These are phyloP conservation scores for Ceratosolen fusciceps DNA, from an alignment of 1,140 invertebrate species.

Conservation along the genomic window DNA sequence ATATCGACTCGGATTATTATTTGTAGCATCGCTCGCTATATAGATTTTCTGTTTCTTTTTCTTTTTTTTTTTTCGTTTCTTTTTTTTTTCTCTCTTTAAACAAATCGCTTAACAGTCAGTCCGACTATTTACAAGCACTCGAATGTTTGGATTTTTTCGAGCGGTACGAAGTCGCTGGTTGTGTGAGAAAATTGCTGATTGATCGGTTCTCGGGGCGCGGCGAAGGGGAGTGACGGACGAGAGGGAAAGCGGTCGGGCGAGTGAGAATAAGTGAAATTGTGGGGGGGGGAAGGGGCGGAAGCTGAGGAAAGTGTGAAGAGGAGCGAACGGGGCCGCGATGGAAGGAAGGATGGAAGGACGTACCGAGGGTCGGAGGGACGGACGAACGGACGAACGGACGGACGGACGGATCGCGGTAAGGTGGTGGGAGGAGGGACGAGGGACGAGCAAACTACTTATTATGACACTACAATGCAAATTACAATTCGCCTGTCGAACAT, in stretches of 20 bases:
- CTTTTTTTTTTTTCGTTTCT: background rate
- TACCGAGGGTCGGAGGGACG: too few species aligned
- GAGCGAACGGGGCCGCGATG: too few species aligned
- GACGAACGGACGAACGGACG: too few species aligned
- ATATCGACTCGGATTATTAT: slow-evolving; percentile 38
- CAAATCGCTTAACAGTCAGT: slow-evolving; percentile 32
- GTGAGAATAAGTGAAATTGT: background rate
- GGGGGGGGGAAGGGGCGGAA: too few species aligned
- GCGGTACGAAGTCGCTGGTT: slow-evolving; percentile 2
- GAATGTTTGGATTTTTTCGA: slow-evolving; percentile 45
- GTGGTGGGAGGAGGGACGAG: background rate
- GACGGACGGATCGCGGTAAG: too few species aligned
- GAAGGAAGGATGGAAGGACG: too few species aligned
- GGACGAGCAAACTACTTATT: slow-evolving; percentile 28
- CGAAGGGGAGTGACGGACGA: background rate
- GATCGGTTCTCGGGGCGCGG: background rate
- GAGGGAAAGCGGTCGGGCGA: background rate
- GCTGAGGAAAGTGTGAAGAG: slow-evolving; percentile 10
- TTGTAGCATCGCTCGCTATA: slow-evolving; percentile 21
- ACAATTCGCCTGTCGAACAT: slow-evolving; percentile 27
- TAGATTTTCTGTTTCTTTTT: background rate
- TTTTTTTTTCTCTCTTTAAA: slow-evolving; percentile 40
- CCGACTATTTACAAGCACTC: slow-evolving; percentile 37
- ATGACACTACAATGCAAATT: slow-evolving; percentile 40
- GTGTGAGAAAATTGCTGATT: slow-evolving; percentile 11